Conservation (phyloP, 2,888 invertebrate genomes). For the Aelia acuminata region DNA sequence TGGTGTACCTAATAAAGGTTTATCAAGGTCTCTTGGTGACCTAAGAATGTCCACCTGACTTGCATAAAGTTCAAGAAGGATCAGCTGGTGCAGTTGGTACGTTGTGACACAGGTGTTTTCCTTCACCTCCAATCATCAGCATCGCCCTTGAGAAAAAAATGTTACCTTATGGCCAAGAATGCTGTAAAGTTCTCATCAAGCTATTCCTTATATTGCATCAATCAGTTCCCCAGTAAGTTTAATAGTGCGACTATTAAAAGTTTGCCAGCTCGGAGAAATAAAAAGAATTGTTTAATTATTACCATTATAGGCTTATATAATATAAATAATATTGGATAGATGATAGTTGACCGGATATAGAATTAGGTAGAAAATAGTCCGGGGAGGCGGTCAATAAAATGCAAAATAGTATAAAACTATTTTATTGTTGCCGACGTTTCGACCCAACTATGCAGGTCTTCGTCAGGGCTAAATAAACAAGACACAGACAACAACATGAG, state of each 20-base stretch:
- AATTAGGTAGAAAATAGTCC: no score
- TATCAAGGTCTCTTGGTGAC: neutral
- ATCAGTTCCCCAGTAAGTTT: neutral
- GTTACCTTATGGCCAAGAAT: neutral
- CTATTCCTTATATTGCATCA: neutral
- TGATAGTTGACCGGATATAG: no score
- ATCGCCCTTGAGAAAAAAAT: neutral
- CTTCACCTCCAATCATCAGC: neutral
- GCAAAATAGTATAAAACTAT: no score
- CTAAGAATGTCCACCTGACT: neutral
- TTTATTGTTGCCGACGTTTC: no score
- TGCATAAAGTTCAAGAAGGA: neutral
- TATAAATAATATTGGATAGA: no score
- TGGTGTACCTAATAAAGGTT: neutral
- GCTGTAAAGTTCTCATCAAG: neutral
- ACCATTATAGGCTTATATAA: no score
- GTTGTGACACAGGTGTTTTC: neutral
- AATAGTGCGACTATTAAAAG: no score
- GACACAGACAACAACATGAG: no score
- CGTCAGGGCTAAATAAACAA: no score
- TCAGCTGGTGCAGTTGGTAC: neutral
- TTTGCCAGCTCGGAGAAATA: neutral
- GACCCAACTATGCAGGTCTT: no score
- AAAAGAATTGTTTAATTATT: neutral
- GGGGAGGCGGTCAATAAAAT: no score